Percentiles rank a stretch among this genome's conserved stretches.
phyloP scores from a whole-genome alignment of 2,888 invertebrate species.

The Tineola bisselliella region DNA sequence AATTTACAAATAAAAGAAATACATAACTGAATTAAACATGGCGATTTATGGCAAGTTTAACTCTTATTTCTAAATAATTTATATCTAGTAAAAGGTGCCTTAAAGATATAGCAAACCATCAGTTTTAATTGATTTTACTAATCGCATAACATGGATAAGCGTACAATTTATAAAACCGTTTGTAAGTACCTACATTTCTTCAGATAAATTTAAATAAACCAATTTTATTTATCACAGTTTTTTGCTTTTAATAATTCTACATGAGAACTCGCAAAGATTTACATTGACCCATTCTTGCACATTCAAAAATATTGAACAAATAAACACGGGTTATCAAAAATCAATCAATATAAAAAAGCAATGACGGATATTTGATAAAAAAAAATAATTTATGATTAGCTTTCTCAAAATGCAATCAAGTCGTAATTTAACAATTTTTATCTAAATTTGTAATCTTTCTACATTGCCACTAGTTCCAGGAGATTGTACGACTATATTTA shows the following conservation, averaged over 20 bases:
- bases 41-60: conserved; percentile 61
- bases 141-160: no score
- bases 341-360: no score
- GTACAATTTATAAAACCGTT: no score
- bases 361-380: background rate
- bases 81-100: background rate
- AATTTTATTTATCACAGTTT: background rate
- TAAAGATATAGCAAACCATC: no score
- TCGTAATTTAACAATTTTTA: background rate
- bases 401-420: background rate
- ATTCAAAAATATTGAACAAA: no score
- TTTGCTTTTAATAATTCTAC: no score
- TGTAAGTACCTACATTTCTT: no score
- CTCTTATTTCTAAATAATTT: conserved; percentile 23
- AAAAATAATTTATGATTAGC: background rate
- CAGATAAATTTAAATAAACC: background rate
- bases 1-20: background rate
- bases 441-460: conserved; percentile 39
- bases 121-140: no score
- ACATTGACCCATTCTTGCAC: no score
- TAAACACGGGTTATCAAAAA: no score
- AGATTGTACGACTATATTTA: conserved; percentile 45
- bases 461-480: conserved; percentile 54
- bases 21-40: conserved; percentile 50
- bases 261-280: no score